Percentiles rank a stretch among this genome's conserved stretches.
These are phyloP conservation scores for Bufo bufo DNA, from an alignment of 2,113 vertebrate genomes.

Conservation along the genomic window DNA sequence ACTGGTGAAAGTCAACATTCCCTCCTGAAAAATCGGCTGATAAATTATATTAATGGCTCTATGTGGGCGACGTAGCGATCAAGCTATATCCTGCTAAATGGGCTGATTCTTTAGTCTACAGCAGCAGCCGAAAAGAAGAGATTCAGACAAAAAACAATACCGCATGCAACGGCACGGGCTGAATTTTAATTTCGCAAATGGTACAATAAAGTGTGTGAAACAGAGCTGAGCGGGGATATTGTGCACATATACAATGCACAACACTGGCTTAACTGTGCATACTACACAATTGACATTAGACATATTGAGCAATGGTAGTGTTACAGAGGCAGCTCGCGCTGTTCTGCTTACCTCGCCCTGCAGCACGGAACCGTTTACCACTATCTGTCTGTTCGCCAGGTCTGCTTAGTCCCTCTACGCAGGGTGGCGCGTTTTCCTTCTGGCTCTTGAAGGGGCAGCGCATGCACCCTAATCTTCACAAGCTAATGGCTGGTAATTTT, in stretches of 20 bases:
- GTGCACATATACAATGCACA: conserved; percentile 1
- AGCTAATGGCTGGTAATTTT: no score
- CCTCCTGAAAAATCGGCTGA: not conserved
- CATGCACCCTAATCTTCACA: no score
- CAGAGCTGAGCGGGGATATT: conserved; percentile 11
- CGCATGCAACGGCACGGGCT: not conserved
- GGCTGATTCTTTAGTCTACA: conserved; percentile 14
- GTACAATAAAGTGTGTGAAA: not conserved
- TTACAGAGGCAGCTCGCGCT: not conserved
- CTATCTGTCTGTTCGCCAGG: no score
- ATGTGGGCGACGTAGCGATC: not conserved
- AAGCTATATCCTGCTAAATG: not conserved
- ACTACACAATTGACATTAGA: not conserved
- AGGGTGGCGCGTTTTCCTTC: no score
- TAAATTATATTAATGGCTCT: conserved; percentile 21
- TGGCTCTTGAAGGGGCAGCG: no score
- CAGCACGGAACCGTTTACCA: no score
- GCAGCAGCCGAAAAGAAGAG: not conserved
- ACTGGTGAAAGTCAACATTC: not conserved
- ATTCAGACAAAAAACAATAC: conserved; percentile 18
- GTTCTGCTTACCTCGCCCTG: no score
- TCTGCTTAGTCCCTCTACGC: no score
- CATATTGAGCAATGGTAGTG: not conserved
- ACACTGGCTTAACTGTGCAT: not conserved
- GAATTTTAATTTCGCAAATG: conserved; percentile 16